Percentiles rank a stretch among this genome's conserved stretches.
These are phyloP conservation scores for Solen grandis DNA, from an alignment of 1,140 invertebrate species.

Conservation along the genomic window DNA sequence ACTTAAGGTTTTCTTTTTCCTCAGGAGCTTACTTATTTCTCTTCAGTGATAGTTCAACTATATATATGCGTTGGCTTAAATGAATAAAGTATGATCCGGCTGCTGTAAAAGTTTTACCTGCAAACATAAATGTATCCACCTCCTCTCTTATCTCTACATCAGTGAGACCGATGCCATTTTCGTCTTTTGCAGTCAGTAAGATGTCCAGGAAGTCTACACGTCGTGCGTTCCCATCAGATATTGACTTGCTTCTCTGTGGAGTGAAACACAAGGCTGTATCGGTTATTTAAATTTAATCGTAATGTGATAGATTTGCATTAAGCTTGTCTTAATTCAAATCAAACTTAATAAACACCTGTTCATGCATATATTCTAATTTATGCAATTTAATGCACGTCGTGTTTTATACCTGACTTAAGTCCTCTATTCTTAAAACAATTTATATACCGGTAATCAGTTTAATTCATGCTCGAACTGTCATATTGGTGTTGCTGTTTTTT, in stretches of 20 bases:
- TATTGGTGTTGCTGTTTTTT: too few species aligned
- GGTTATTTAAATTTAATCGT: not conserved
- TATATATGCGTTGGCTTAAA: not conserved
- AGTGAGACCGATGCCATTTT: conserved; percentile 56
- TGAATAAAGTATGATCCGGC: not conserved
- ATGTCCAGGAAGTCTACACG: conserved; percentile 43
- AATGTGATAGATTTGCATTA: too few species aligned
- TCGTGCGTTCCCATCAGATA: not conserved
- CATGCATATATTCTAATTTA: too few species aligned
- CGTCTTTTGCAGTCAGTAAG: conserved; percentile 38
- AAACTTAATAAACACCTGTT: too few species aligned
- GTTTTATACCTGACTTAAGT: too few species aligned
- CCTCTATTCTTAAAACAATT: too few species aligned
- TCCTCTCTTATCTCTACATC: conserved; percentile 69
- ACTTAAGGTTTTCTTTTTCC: not conserved
- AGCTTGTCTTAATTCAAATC: too few species aligned
- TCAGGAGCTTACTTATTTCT: not conserved
- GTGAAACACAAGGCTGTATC: not conserved
- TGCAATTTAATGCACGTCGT: too few species aligned
- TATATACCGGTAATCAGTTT: too few species aligned
- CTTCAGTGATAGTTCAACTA: not conserved
- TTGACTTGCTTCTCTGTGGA: not conserved
- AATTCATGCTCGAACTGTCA: too few species aligned
- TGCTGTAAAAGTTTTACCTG: conserved; percentile 20
- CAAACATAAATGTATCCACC: conserved; percentile 75